phyloP scores from a whole-genome alignment of 2,888 invertebrate species.

The Chrysolina oricalcia region DNA sequence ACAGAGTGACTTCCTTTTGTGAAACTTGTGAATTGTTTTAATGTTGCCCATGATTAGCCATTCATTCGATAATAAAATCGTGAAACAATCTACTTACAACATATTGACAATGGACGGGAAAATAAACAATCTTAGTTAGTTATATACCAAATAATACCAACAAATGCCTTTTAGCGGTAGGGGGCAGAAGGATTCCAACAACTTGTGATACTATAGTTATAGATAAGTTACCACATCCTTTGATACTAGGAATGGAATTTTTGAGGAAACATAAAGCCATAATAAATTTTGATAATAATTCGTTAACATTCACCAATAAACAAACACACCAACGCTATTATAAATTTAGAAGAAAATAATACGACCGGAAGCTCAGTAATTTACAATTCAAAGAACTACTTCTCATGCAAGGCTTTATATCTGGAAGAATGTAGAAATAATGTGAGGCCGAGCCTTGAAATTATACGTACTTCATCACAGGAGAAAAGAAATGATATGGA shows the following conservation, averaged over 20 bases:
- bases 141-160: slow-evolving; percentile 2
- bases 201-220: slow-evolving; percentile 10
- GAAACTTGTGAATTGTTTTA: no score
- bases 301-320: background rate
- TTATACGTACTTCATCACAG: background rate
- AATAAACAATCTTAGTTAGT: background rate
- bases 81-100: no score
- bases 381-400: background rate
- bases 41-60: no score
- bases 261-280: background rate
- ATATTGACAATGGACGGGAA: background rate
- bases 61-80: no score
- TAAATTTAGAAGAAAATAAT: background rate
- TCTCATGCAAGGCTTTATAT: background rate
- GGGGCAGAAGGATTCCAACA: background rate
- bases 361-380: background rate
- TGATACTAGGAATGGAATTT: slow-evolving; percentile 18
- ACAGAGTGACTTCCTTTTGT: no score
- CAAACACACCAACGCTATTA: background rate
- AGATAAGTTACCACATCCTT: slow-evolving; percentile 4
- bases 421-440: background rate
- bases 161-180: background rate
- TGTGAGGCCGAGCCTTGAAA: background rate
- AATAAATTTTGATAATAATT: background rate
- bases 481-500: background rate